phyloP scores from a whole-genome alignment of 2,113 vertebrate species.

The Poecile atricapillus region DNA sequence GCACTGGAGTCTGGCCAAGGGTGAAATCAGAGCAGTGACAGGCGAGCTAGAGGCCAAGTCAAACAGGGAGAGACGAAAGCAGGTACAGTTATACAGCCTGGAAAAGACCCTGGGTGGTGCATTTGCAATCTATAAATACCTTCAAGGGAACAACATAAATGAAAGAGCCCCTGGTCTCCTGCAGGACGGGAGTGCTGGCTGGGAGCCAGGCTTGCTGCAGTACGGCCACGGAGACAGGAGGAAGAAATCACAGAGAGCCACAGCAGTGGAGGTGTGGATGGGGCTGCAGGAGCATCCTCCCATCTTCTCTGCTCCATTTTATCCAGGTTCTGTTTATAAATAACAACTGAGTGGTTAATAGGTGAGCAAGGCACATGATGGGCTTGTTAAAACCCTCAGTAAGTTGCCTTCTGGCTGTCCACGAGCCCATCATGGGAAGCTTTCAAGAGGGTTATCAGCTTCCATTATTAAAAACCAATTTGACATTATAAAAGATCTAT shows the following conservation, averaged over 20 bases:
- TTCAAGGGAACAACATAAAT: background rate
- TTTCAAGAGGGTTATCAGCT: conserved; percentile 4
- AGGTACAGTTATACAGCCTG: background rate
- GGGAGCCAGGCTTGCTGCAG: background rate
- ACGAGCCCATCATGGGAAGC: background rate
- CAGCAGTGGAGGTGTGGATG: background rate
- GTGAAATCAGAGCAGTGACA: background rate
- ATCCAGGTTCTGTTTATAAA: background rate
- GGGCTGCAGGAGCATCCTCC: background rate
- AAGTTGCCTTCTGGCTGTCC: background rate
- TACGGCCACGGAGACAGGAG: background rate
- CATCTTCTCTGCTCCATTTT: background rate
- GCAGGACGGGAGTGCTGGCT: background rate
- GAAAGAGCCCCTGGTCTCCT: background rate
- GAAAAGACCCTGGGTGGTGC: background rate
- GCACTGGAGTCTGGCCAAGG: background rate
- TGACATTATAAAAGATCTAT: conserved; percentile 36
- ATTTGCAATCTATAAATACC: conserved; percentile 15
- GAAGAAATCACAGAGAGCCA: background rate
- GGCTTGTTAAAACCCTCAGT: background rate
- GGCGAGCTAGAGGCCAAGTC: background rate
- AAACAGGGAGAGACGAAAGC: background rate
- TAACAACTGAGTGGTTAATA: background rate
- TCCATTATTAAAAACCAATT: conserved; percentile 23
- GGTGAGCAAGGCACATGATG: background rate